Conservation (phyloP, 2,797 vertebrate species). For the Rhynchotus rufescens region DNA sequence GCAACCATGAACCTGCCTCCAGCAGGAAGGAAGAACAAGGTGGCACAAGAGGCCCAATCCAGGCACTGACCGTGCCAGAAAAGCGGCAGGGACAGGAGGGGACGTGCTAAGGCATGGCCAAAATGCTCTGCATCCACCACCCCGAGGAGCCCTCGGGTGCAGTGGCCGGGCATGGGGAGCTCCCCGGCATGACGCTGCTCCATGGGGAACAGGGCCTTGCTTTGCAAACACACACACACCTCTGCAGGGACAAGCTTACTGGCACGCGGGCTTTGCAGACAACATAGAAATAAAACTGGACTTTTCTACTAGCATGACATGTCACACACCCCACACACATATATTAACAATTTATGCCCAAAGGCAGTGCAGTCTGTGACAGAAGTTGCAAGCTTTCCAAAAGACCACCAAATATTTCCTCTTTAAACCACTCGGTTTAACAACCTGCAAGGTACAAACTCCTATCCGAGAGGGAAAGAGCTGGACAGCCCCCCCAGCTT, state of each 20-base stretch:
- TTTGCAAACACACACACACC: not conserved
- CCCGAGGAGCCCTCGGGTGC: not conserved
- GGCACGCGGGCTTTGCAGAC: not conserved
- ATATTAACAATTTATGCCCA: not conserved
- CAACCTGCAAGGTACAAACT: slow-evolving; percentile 1
- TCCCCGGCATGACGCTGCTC: accelerated
- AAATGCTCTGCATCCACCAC: not conserved
- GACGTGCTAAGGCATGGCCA: not conserved
- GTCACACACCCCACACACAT: not conserved
- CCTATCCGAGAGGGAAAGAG: not conserved
- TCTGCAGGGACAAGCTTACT: not conserved
- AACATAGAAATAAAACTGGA: not conserved
- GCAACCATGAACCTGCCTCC: not conserved
- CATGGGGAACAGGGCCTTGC: not conserved
- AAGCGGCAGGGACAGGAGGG: not conserved
- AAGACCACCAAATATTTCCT: slow-evolving; percentile 1
- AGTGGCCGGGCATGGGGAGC: not conserved
- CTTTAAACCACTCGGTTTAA: not conserved
- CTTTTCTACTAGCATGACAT: not conserved
- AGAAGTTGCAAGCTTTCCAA: not conserved
- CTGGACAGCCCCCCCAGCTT: not conserved
- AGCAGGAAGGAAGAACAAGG: not conserved
- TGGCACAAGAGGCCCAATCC: not conserved
- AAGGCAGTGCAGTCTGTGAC: not conserved
- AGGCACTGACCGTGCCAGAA: not conserved